A percentile compares a stretch with the other conserved stretches of the same genome.
Evolutionary conservation across 2,113 vertebrate genomes (phyloP).

Genomic region (Python bivittatus): DNA sequence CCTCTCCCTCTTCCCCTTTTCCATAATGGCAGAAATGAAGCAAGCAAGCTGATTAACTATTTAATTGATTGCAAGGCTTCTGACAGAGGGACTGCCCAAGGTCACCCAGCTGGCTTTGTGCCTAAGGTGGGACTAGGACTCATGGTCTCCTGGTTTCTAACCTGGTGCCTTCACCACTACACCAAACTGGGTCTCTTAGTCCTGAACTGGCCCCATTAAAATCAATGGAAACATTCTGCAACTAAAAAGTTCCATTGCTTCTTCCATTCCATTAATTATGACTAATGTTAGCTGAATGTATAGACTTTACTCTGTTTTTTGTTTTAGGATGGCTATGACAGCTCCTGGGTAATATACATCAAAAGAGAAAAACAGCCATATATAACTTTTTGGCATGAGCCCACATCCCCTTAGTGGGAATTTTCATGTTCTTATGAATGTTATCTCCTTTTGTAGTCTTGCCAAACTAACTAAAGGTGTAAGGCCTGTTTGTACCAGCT

Average conservation of each 20-base stretch:
- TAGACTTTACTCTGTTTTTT: neutral
- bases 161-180: neutral
- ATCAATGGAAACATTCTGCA: neutral
- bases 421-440: neutral
- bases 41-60: too few species aligned
- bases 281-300: neutral
- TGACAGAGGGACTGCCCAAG: too few species aligned
- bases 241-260: neutral
- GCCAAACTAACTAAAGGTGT: neutral
- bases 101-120: too few species aligned
- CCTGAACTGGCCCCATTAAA: neutral
- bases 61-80: too few species aligned
- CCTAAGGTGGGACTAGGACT: neutral
- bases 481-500: neutral
- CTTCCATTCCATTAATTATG: neutral
- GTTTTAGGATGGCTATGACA: neutral
- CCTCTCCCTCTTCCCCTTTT: too few species aligned
- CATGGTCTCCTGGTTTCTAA: neutral
- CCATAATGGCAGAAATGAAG: too few species aligned
- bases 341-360: constrained; percentile 4
- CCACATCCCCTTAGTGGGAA: neutral
- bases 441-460: neutral
- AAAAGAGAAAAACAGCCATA: neutral
- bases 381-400: neutral
- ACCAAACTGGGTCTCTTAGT: neutral